phyloP scores from a whole-genome alignment of 2,888 invertebrate species.

The Plemyria rubiginata region DNA sequence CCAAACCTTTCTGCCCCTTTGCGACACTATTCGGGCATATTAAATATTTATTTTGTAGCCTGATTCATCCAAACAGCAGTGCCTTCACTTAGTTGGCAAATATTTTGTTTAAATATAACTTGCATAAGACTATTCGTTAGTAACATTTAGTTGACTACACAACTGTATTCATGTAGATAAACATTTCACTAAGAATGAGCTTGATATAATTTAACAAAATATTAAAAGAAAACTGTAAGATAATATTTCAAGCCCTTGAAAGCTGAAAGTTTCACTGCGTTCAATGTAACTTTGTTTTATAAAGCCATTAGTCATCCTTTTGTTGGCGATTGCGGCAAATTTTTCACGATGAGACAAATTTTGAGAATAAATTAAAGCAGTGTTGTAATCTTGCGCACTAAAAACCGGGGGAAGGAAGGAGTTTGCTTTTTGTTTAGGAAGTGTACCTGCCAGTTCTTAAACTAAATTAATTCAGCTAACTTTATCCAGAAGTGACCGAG shows the following conservation, averaged over 20 bases:
- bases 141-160: neutral
- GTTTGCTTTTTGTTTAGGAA: constrained; percentile 50
- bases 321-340: constrained; percentile 79
- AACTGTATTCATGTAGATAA: neutral
- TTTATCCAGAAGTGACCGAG: constrained; percentile 43
- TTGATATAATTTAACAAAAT: constrained; percentile 14
- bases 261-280: constrained; percentile 72
- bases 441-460: constrained; percentile 48
- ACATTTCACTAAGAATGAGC: neutral
- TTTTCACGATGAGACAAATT: constrained; percentile 84
- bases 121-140: constrained; percentile 3
- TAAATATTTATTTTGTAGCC: constrained; percentile 42
- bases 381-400: constrained; percentile 79
- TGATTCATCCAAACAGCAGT: constrained; percentile 22
- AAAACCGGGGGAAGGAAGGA: constrained; percentile 50
- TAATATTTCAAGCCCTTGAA: constrained; percentile 79
- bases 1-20: constrained; percentile 40
- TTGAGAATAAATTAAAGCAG: constrained; percentile 80
- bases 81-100: constrained; percentile 20
- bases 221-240: constrained; percentile 57
- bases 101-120: constrained; percentile 13
- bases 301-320: constrained; percentile 82
- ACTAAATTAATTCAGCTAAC: constrained; percentile 47
- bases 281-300: constrained; percentile 79
- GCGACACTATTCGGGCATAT: constrained; percentile 39